phyloP scores from a whole-genome alignment of 1,140 invertebrate genomes.

The Ceratosolen fusciceps region DNA sequence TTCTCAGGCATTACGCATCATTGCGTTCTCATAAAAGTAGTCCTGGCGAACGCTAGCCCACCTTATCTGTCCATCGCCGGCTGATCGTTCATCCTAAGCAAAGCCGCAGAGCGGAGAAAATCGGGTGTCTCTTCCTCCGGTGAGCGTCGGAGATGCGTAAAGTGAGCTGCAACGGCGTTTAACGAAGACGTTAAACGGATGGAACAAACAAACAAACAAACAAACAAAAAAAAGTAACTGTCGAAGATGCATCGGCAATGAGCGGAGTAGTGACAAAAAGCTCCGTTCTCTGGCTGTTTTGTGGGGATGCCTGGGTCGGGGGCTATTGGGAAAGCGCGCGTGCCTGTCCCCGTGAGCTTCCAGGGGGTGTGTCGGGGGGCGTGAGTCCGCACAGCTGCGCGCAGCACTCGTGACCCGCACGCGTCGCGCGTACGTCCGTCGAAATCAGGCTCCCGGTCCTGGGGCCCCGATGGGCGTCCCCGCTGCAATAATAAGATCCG shows the following conservation, averaged over 20 bases:
- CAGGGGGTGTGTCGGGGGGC: slow-evolving; percentile 64
- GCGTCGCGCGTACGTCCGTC: slow-evolving; percentile 52
- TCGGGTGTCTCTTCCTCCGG: too few species aligned
- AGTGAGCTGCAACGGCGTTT: too few species aligned
- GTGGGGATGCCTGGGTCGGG: slow-evolving; percentile 16
- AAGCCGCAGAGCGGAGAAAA: too few species aligned
- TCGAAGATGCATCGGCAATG: slow-evolving; percentile 26
- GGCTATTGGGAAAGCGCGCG: slow-evolving; percentile 56
- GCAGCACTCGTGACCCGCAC: slow-evolving; percentile 57
- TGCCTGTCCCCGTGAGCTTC: slow-evolving; percentile 54
- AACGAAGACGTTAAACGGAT: too few species aligned
- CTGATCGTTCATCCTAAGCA: too few species aligned
- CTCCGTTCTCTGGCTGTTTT: slow-evolving; percentile 18
- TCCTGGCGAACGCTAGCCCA: too few species aligned
- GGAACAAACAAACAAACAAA: too few species aligned
- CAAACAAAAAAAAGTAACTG: slow-evolving; percentile 40
- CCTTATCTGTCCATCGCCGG: too few species aligned
- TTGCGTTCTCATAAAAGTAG: too few species aligned
- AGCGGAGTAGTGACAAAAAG: slow-evolving; percentile 7
- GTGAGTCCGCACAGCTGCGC: slow-evolving; percentile 62
- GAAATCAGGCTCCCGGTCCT: slow-evolving; percentile 43
- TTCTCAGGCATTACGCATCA: too few species aligned
- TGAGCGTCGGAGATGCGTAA: too few species aligned
- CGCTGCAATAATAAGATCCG: slow-evolving; percentile 22
- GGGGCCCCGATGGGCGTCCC: background rate